Conservation (phyloP, 1,140 invertebrate genomes). For the Pygmarrhopalites habei region DNA sequence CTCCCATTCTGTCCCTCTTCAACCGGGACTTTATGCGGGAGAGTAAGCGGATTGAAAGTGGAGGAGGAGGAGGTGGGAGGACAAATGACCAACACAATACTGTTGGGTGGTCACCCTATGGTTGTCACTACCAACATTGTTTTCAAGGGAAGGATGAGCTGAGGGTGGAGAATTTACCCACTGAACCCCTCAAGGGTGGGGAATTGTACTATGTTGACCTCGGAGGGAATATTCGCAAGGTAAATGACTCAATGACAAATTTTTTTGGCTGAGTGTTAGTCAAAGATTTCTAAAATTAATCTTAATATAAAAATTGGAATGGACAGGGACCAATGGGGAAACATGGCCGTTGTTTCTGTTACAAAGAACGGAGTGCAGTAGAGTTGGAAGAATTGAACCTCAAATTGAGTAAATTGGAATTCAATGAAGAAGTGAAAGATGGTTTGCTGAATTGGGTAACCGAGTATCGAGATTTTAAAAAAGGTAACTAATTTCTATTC, state of each 20-base stretch:
- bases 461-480: slow-evolving; percentile 6
- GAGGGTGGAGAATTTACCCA: slow-evolving; percentile 68
- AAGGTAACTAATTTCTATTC: background rate
- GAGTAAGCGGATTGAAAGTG: slow-evolving; percentile 38
- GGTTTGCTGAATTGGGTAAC: background rate
- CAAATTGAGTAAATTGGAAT: slow-evolving; percentile 11
- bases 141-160: slow-evolving; percentile 2
- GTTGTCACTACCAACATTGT: slow-evolving; percentile 75
- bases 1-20: slow-evolving; percentile 33
- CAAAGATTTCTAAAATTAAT: too few species aligned
- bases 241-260: slow-evolving; percentile 39
- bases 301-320: too few species aligned
- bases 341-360: background rate
- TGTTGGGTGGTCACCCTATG: slow-evolving; percentile 74
- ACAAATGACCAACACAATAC: slow-evolving; percentile 45
- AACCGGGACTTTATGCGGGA: slow-evolving; percentile 12
- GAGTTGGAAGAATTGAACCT: slow-evolving; percentile 11
- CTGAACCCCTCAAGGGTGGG: slow-evolving; percentile 74
- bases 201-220: slow-evolving; percentile 92
- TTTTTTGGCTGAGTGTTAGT: too few species aligned
- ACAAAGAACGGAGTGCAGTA: slow-evolving; percentile 2
- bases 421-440: slow-evolving; percentile 5
- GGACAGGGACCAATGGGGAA: slow-evolving; percentile 10
- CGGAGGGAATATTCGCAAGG: slow-evolving; percentile 90
- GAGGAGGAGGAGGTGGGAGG: slow-evolving; percentile 39